Evolutionary conservation across 2,797 vertebrate species (phyloP).

Genomic region (Sebastes diploproa): DNA sequence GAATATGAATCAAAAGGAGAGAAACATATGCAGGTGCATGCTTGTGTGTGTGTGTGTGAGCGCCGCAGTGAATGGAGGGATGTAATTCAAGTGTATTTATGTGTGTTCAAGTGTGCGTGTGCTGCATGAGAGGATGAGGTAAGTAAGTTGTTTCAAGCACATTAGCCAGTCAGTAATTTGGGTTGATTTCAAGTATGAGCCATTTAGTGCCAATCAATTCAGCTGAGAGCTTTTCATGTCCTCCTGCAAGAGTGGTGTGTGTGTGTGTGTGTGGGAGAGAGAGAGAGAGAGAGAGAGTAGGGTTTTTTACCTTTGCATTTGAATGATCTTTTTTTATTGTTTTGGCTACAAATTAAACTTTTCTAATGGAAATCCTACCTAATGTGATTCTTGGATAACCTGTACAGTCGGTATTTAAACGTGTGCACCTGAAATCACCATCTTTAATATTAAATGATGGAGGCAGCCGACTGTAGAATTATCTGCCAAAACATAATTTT

Average conservation of each 20-base stretch:
- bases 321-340: not conserved
- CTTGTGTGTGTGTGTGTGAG: not conserved
- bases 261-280: not conserved
- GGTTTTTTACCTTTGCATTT: not conserved
- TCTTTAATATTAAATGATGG: constrained; percentile 17
- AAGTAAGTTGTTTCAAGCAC: constrained; percentile 62
- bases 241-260: constrained; percentile 17
- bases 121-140: constrained; percentile 45
- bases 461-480: constrained; percentile 42
- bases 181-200: constrained; percentile 64
- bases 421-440: not conserved
- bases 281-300: not conserved
- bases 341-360: not conserved
- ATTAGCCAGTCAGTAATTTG: constrained; percentile 62
- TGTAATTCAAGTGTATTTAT: constrained; percentile 23
- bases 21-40: constrained; percentile 5
- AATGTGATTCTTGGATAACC: not conserved
- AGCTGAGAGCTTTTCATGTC: constrained; percentile 60
- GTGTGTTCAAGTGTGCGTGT: constrained; percentile 21
- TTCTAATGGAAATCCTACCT: not conserved
- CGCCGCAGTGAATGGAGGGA: not conserved
- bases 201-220: constrained; percentile 69
- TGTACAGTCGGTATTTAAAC: not conserved
- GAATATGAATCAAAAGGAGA: constrained; percentile 2
- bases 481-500: constrained; percentile 53